phyloP scores from a whole-genome alignment of 2,113 vertebrate genomes.

The Melanerpes aurifrons region DNA sequence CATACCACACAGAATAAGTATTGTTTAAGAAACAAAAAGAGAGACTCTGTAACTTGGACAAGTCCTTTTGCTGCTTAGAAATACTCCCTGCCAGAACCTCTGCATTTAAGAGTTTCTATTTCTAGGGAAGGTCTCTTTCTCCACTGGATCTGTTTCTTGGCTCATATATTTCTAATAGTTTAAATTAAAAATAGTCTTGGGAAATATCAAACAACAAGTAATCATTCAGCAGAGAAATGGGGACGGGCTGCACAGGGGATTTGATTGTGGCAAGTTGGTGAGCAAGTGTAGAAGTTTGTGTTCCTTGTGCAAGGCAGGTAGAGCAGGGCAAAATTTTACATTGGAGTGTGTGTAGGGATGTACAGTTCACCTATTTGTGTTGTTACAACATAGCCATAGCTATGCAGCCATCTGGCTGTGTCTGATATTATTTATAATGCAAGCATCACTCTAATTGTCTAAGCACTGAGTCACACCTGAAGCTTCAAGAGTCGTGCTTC shows the following conservation, averaged over 20 bases:
- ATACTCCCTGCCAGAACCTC: background rate
- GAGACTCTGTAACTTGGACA: background rate
- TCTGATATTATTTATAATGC: background rate
- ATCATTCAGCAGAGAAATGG: background rate
- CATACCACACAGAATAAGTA: background rate
- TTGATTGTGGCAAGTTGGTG: background rate
- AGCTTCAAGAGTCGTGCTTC: background rate
- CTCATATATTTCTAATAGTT: background rate
- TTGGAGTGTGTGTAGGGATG: background rate
- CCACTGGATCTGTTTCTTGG: background rate
- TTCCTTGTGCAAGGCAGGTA: background rate
- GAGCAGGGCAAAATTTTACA: background rate
- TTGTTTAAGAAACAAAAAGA: background rate
- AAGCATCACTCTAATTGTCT: background rate
- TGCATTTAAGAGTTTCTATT: background rate
- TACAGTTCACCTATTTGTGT: background rate
- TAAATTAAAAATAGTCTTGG: background rate
- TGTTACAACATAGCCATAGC: background rate
- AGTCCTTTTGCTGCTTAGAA: background rate
- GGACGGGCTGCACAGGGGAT: background rate
- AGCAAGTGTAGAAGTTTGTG: background rate
- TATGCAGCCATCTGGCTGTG: background rate
- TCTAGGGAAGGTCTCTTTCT: background rate
- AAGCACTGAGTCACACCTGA: background rate
- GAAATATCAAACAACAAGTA: background rate